A percentile compares a stretch with the other conserved stretches of the same genome.
Evolutionary conservation across 64 coral and sea anemone genomes (phyloP).

Genomic region (Catalaphyllia jardinei): DNA sequence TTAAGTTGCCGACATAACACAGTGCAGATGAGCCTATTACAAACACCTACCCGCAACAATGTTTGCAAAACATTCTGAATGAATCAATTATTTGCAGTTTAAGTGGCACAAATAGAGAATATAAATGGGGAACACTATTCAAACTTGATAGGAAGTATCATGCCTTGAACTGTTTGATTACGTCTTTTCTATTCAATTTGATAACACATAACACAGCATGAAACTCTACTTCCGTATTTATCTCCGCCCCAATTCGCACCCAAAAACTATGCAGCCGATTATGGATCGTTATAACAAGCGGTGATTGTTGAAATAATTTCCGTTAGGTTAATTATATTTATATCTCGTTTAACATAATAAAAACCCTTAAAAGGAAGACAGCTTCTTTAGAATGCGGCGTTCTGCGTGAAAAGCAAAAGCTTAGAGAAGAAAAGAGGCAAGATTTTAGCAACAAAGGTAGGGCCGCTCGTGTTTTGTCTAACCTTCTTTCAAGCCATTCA

Average conservation of each 20-base stretch:
- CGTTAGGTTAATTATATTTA: background rate
- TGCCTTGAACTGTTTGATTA: no score
- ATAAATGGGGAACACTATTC: no score
- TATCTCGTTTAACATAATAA: background rate
- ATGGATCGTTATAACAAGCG: background rate
- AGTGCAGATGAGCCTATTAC: no score
- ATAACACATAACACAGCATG: no score
- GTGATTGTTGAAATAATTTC: background rate
- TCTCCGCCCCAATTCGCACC: background rate
- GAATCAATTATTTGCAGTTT: no score
- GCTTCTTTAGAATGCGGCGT: background rate
- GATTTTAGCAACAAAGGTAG: background rate
- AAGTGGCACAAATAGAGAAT: no score
- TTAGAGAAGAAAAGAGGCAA: background rate
- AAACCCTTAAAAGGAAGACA: background rate
- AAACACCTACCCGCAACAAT: no score
- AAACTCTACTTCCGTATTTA: no score
- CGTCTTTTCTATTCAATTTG: no score
- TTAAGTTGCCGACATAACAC: no score
- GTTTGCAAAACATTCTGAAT: no score
- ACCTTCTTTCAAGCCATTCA: background rate
- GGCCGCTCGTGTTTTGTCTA: background rate
- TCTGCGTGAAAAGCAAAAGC: background rate
- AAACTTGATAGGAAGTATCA: no score
- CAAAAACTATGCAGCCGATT: background rate